Conservation (phyloP, 2,797 vertebrate genomes). For the Halcyon leucocephala region DNA sequence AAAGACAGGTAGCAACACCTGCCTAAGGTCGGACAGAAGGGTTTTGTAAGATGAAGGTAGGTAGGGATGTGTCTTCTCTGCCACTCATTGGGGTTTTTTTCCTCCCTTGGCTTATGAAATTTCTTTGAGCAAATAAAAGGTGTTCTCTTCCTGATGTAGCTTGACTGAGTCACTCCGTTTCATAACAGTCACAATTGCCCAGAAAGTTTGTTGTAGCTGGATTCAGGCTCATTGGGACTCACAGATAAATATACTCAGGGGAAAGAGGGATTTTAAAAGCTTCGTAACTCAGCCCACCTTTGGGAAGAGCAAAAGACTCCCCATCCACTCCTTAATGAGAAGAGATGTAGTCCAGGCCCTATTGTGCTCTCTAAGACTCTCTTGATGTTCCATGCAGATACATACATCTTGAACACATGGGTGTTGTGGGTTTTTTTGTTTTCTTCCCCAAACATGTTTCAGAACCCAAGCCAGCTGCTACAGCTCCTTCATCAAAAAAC, state of each 20-base stretch:
- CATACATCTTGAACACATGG: not conserved
- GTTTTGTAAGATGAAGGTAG: not conserved
- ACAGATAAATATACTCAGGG: not conserved
- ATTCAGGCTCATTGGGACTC: not conserved
- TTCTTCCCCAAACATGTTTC: not conserved
- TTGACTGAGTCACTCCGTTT: conserved; percentile 6
- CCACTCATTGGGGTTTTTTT: not conserved
- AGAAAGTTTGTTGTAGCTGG: not conserved
- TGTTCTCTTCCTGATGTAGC: not conserved
- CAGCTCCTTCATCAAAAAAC: not conserved
- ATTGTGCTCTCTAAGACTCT: not conserved
- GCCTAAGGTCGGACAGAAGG: not conserved
- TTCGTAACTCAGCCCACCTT: not conserved
- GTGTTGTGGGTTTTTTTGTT: fast-evolving
- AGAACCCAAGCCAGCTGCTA: not conserved
- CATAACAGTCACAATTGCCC: not conserved
- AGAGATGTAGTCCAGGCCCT: not conserved
- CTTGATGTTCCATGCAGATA: not conserved
- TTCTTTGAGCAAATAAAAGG: conserved; percentile 6
- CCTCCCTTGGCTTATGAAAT: not conserved
- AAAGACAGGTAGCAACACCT: not conserved
- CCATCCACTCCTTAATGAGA: not conserved
- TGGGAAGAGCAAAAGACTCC: not conserved
- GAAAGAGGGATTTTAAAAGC: not conserved
- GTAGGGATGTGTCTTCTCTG: not conserved